Base-by-base conservation (phyloP, 2,888 invertebrate genomes). In the Harpalus rubripes region DNA sequence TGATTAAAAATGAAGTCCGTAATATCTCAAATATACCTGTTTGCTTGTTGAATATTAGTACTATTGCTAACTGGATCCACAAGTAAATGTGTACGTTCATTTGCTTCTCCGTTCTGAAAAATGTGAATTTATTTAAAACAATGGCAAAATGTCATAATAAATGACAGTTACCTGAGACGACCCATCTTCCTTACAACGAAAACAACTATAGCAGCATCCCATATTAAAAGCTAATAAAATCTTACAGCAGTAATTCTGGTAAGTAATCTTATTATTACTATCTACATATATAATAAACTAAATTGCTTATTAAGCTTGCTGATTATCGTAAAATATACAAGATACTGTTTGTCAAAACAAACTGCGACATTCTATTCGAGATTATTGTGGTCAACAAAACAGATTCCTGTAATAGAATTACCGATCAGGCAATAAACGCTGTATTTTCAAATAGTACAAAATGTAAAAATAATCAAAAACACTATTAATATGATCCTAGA, bases 11-110 rank as follows among this genome's bases (percentile, higher is more conserved):
- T 76, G 79, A 39, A 15, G 79, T 79, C n/a, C n/a, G 79, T 79
- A 7, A 85, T 56, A 59, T 15, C 18, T 79, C 65, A 81, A 79
- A 86, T 81, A 86, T 88, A 93, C 93, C 92, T 93, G 84, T 95
- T 95, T 0, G 94, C 94, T 87, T 95, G 94, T 85, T 94, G 94
- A 86, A 96, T 94, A 78, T 94, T 94, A 88, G 95, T 94, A 87
- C 94, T 96, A 89, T 95, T 96, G 88, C 95, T 94, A 59, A 95
- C 94, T 32, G 96, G 95, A 91, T 96, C 96, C 83, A 95, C 94
- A 84, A 97, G 91, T 76, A 97, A 92, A 89, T 95, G 96, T 26
- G 97, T 96, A 87, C 96, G 92, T 91, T 97, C 97, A 89, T 95
- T 96, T 7, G 92, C 91, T 88, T 94, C 94, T n/a, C 92, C 93